Conservation (phyloP, 2,797 vertebrate genomes). For the Melanotaenia boesemani region DNA sequence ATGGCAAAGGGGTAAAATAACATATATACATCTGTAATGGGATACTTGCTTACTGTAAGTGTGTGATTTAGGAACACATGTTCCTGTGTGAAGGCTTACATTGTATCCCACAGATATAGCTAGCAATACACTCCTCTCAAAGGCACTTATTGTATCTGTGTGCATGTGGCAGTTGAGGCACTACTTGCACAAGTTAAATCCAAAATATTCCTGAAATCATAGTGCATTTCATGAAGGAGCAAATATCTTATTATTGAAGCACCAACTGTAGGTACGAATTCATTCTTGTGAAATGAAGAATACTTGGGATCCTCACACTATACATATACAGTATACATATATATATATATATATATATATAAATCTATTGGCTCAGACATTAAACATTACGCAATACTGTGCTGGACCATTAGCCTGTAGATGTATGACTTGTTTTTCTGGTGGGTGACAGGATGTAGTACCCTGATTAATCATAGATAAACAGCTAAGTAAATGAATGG, state of each 20-base stretch:
- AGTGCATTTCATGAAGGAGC: conserved; percentile 7
- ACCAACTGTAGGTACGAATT: conserved; percentile 10
- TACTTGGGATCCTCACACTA: too few species aligned
- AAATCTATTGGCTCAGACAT: conserved; percentile 33
- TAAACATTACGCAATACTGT: conserved; percentile 44
- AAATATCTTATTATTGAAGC: conserved; percentile 26
- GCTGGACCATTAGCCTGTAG: conserved; percentile 47
- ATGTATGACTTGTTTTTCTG: conserved; percentile 64
- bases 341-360: conserved; percentile 19
- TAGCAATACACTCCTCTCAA: conserved; percentile 17
- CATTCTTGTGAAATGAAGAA: too few species aligned
- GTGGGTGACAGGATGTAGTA: conserved; percentile 54
- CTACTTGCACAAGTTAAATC: neutral
- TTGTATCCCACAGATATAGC: conserved; percentile 18
- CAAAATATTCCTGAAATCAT: neutral
- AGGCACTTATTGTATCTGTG: conserved; percentile 9
- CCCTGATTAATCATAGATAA: conserved; percentile 68
- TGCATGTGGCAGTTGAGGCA: conserved; percentile 5
- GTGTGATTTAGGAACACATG: conserved; percentile 51
- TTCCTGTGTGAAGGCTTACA: conserved; percentile 49
- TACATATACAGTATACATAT: too few species aligned
- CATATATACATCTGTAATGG: conserved; percentile 69
- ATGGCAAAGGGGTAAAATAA: conserved; percentile 76
- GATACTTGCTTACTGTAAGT: conserved; percentile 56
- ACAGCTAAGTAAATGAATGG: conserved; percentile 64